Percentiles rank a stretch among this genome's conserved stretches.
Conservation (phyloP, 2,797 vertebrate species). For the Choloepus didactylus region DNA sequence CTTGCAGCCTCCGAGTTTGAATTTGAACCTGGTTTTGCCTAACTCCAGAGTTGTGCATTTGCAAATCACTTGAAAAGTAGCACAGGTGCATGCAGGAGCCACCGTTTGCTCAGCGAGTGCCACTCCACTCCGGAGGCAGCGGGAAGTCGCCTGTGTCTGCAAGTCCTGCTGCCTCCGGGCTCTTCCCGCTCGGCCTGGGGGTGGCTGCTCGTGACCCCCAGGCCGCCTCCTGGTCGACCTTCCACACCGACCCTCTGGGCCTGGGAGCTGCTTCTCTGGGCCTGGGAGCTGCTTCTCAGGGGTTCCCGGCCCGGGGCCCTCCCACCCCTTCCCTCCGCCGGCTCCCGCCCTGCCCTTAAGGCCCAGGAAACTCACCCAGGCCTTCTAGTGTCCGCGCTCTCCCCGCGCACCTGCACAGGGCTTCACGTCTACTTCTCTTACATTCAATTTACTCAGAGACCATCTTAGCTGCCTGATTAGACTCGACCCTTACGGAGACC, state of each 20-base stretch:
- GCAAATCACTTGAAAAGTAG: background rate
- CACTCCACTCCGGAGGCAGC: no score
- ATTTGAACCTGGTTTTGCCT: background rate
- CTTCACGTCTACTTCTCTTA: background rate
- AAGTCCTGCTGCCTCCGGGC: no score
- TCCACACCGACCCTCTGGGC: no score
- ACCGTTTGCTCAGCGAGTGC: no score
- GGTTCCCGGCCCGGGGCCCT: background rate
- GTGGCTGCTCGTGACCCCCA: no score
- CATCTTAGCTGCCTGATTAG: background rate
- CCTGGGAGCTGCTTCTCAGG: background rate
- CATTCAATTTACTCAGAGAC: constrained; percentile 12
- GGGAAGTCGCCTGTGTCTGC: no score
- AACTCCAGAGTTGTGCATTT: background rate
- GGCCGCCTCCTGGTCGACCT: no score
- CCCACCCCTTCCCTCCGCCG: background rate
- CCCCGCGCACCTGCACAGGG: background rate
- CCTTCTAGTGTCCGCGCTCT: constrained; percentile 9
- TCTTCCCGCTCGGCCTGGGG: no score
- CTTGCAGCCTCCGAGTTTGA: background rate
- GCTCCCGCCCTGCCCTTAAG: background rate
- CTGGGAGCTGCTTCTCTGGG: background rate
- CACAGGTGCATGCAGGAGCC: background rate
- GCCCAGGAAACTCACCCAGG: background rate
- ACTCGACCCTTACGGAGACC: background rate